Evolutionary conservation across 2,113 vertebrate species (phyloP), one percentile per base, ranked within the genome.

Genomic region (Anguilla rostrata): DNA sequence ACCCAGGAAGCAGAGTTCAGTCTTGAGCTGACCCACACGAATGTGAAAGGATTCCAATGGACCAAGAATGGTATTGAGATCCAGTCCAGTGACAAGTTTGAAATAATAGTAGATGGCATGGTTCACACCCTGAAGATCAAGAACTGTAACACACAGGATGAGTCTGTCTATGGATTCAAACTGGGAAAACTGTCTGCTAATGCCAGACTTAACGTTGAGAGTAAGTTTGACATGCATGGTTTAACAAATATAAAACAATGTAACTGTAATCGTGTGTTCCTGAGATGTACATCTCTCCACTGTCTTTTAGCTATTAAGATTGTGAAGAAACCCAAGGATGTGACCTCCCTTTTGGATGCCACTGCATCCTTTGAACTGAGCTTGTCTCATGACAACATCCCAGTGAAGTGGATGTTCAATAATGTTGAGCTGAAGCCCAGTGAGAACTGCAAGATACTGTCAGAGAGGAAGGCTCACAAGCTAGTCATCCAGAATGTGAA

Each of bases 321-420:
- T 86, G 95, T 99, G 83, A 99, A 99, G 95, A 99, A 99, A 89
- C 98, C 97, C 0, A 99, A 98, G 90, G 98, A 99, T 86, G 96
- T 98, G 89, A 98, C 97, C 0, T 96, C 97, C 43, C 94, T 99
- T 92, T 90, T 97, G 93, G 97, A 97, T 8, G 93, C 95, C 86
- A 96, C 97, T 0, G 96, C 96, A 81, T 97, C 98, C 86, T 99
- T 99, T 86, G 98, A 99, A 95, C 89, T 99, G 87, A 99, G 97
- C 83, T 92, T 99, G 86, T 99, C 98, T 26, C 98, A 99, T 40
- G 98, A 99, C 85, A 93, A 97, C 0, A 93, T 99, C 87, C 98
- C 98, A 0, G 97, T 99, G 1, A 95, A 93, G 84, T 99, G 98
- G 98, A 96, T 97, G 94, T 96, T 97, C 82, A 98, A 97, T 87